phyloP scores from a whole-genome alignment of 2,888 invertebrate species.

The Spodoptera littoralis region DNA sequence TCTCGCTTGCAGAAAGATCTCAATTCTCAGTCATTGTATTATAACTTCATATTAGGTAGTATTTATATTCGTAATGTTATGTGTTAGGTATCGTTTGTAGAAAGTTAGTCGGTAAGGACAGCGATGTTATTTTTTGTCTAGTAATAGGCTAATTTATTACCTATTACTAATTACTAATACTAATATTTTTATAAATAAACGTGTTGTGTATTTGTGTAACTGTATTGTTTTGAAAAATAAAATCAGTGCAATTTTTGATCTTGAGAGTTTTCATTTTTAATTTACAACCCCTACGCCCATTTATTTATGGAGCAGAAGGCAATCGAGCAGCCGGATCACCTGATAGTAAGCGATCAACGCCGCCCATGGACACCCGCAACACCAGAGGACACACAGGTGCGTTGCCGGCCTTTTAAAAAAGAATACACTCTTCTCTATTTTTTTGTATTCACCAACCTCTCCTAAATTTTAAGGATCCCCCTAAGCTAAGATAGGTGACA shows the following conservation, averaged over 20 bases:
- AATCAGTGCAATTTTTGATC: constrained; percentile 60
- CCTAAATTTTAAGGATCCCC: no score
- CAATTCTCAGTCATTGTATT: constrained; percentile 45
- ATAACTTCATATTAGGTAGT: constrained; percentile 12
- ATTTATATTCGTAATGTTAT: constrained; percentile 11
- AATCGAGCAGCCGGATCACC: no score
- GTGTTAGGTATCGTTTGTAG: constrained; percentile 24
- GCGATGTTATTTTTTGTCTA: constrained; percentile 72
- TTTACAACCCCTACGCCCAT: no score
- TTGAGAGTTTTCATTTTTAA: constrained; percentile 1
- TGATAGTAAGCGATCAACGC: no score
- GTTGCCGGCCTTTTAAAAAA: no score
- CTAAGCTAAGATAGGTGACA: no score
- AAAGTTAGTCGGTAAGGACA: constrained; percentile 47
- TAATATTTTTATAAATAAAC: constrained; percentile 83
- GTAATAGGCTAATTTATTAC: constrained; percentile 63
- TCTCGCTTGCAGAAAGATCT: constrained; percentile 31
- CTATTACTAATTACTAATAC: constrained; percentile 27
- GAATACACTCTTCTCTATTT: no score
- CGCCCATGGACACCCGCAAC: no score
- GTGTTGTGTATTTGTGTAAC: constrained; percentile 79
- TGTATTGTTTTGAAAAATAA: constrained; percentile 66
- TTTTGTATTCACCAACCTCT: no score
- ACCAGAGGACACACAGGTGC: no score
- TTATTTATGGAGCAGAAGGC: no score